Evolutionary conservation across 2,113 vertebrate genomes (phyloP).

Genomic region (mouse (Mus musculus)): DNA sequence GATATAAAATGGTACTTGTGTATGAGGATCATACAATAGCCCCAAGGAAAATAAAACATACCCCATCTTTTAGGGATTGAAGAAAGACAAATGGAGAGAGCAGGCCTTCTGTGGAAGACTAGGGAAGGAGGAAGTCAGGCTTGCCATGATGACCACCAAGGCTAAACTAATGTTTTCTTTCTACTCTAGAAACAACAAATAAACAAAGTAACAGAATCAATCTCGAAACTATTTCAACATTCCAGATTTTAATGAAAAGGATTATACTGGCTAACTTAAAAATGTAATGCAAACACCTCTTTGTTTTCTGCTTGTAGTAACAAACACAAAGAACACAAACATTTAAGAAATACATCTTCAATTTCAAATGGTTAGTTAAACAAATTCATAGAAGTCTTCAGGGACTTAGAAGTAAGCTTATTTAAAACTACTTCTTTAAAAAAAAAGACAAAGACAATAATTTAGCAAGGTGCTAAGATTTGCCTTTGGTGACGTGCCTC

Average conservation of each 20-base stretch:
- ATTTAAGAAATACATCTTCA: constrained; percentile 35
- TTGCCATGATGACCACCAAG: background rate
- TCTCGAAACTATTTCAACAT: background rate
- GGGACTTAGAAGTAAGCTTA: background rate
- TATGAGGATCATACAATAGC: background rate
- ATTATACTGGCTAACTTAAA: constrained; percentile 41
- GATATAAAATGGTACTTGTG: background rate
- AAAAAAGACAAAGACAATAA: constrained; percentile 34
- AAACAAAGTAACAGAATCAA: background rate
- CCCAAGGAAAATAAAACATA: background rate
- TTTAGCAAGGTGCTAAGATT: background rate
- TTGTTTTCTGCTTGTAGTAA: background rate
- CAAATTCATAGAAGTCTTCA: background rate
- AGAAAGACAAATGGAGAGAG: background rate
- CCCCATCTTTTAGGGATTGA: background rate
- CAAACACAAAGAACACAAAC: background rate
- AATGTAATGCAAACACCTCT: background rate
- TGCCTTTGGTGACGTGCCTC: background rate
- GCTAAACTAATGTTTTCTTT: background rate
- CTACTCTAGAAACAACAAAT: background rate
- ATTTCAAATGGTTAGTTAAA: background rate
- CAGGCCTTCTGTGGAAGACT: background rate
- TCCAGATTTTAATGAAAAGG: constrained; percentile 34
- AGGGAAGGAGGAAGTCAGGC: fast-evolving
- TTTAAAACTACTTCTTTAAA: background rate